These are phyloP conservation scores for Pocillopora grandis DNA, from an alignment of 92 coral and sea anemone species.

Conservation along the genomic window DNA sequence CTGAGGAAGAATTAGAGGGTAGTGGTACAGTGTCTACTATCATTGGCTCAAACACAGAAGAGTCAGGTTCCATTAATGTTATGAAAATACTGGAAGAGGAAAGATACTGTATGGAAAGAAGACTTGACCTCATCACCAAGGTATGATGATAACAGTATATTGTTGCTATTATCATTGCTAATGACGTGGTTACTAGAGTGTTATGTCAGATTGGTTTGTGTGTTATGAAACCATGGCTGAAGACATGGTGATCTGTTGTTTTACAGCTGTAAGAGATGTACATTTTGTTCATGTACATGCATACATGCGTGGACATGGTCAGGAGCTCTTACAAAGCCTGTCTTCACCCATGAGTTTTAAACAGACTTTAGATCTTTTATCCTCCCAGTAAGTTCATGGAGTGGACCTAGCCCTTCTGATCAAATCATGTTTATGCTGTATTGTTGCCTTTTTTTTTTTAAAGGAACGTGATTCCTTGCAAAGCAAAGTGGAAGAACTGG, in stretches of 20 bases:
- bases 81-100: conserved; percentile 95
- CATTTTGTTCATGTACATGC: background rate
- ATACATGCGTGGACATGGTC: too few relatives aligned
- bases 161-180: background rate
- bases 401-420: background rate
- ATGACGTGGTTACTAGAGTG: too few relatives aligned
- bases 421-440: background rate
- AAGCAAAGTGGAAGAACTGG: conserved; percentile 88
- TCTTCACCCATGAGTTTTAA: background rate
- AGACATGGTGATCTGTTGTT: too few relatives aligned
- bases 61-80: conserved; percentile 76
- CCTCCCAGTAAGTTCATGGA: background rate
- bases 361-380: too few relatives aligned
- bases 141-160: conserved; percentile 30
- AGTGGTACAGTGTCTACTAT: conserved; percentile 85
- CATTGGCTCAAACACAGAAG: conserved; percentile 72
- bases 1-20: conserved; percentile 64
- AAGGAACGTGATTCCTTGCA: conserved; percentile 87
- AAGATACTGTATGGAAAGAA: conserved; percentile 84
- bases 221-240: too few relatives aligned
- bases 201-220: too few relatives aligned
- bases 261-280: background rate
- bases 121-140: conserved; percentile 83
- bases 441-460: background rate
- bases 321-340: background rate